Evolutionary conservation across 2,797 vertebrate genomes (phyloP), one percentile per base, ranked within the genome.

Genomic region (Eremophila alpestris): DNA sequence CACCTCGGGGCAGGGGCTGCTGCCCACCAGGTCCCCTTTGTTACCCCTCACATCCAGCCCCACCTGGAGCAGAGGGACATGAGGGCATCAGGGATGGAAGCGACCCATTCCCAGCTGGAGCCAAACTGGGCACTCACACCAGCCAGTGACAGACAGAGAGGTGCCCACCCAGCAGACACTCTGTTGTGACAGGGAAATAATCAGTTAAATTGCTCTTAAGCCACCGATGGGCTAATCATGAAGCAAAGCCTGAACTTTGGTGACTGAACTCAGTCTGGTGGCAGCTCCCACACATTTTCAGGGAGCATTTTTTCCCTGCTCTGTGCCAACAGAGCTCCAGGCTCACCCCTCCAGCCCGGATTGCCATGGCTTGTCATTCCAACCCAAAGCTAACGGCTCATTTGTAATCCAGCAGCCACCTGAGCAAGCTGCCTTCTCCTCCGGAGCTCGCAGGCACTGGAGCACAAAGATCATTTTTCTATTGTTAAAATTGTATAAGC

Each of bases 291-390:
- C 7, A 2, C 22, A 36, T 36, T 36, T 36, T 36, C 0, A 0
- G 69, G 74, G 49, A 74, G 49, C 87, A 23, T 26, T n/a, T 81
- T 38, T 45, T n/a, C 87, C 87, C 55, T 75, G 27, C 46, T 48
- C 36, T 5, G 7, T 58, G 84, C 83, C 73, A 20, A 79, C 21
- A 69, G 85, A 83, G 87, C 90, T 89, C 91, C 97, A 87, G 93
- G 94, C 95, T 87, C 94, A 89, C 98, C 98, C 97, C 60, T 34
- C 98, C 98, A 98, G 95, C 94, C 98, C 77, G 48, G 85, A 95
- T 97, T 97, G 98, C 98, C 98, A 98, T 97, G 95, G 97, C 98
- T 98, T 98, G 98, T 98, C 99, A 98, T 97, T 98, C 98, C 98
- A 96, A 98, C 95, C 97, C 98, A 97, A 98, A 98, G 98, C 98